Conservation (phyloP, 2,113 vertebrate species). For the Mastomys natalensis region DNA sequence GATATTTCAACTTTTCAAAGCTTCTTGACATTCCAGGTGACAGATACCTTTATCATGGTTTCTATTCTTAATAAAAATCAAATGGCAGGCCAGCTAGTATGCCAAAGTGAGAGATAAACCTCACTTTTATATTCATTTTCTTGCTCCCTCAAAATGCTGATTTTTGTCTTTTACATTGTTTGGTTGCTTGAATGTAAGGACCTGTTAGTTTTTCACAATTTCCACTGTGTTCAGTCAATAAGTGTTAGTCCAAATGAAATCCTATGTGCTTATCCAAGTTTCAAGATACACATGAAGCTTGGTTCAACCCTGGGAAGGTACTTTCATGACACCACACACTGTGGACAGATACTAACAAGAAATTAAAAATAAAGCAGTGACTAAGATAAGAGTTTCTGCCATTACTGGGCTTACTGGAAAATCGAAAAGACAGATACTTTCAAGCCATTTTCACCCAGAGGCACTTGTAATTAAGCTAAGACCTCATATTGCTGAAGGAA, state of each 20-base stretch:
- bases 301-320: not conserved
- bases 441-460: not conserved
- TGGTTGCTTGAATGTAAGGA: slow-evolving; percentile 24
- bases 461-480: slow-evolving; percentile 6
- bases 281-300: slow-evolving; percentile 15
- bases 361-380: not conserved
- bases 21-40: slow-evolving; percentile 23
- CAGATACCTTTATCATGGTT: slow-evolving; percentile 16
- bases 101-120: not conserved
- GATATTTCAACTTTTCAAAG: slow-evolving; percentile 57
- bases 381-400: not conserved
- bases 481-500: not conserved
- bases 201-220: slow-evolving; percentile 26
- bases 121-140: slow-evolving; percentile 11
- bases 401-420: not conserved
- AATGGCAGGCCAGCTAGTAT: not conserved
- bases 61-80: slow-evolving; percentile 43
- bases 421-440: slow-evolving; percentile 15
- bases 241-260: slow-evolving; percentile 46
- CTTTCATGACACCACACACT: not conserved
- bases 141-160: not conserved
- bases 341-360: slow-evolving; percentile 30
- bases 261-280: not conserved
- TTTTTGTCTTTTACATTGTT: slow-evolving; percentile 59
- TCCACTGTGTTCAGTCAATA: not conserved